phyloP scores from a whole-genome alignment of 2,888 invertebrate genomes.

The Meloe dianella region DNA sequence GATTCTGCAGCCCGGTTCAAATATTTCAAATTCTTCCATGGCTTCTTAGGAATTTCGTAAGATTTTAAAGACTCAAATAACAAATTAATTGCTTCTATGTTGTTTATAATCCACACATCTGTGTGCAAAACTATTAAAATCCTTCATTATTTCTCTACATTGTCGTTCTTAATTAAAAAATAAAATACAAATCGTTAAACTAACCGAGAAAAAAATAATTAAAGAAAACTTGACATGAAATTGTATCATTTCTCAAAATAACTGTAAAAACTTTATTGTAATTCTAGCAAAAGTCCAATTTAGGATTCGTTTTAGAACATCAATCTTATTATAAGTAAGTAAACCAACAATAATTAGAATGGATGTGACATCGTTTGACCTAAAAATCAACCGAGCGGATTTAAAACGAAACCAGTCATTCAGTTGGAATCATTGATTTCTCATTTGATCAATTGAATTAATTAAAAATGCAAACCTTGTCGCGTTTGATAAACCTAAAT shows the following conservation, averaged over 20 bases:
- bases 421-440: not conserved
- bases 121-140: constrained; percentile 15
- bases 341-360: not conserved
- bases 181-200: not conserved
- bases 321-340: not conserved
- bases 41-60: constrained; percentile 3
- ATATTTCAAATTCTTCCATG: constrained; percentile 14
- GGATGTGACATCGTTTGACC: not conserved
- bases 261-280: not conserved
- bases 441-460: not conserved
- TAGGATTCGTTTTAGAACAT: not conserved
- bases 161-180: not conserved
- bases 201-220: too few relatives aligned
- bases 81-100: constrained; percentile 16
- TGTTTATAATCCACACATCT: constrained; percentile 8
- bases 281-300: not conserved
- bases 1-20: too few relatives aligned
- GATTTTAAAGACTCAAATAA: constrained; percentile 17
- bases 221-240: not conserved
- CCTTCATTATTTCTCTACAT: constrained; percentile 11
- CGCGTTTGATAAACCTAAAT: not conserved
- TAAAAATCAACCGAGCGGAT: not conserved
- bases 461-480: not conserved
- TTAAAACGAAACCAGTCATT: not conserved
- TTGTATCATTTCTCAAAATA: not conserved